These are phyloP conservation scores for Embiotoca jacksoni DNA, from an alignment of 2,113 vertebrate genomes.

Conservation along the genomic window DNA sequence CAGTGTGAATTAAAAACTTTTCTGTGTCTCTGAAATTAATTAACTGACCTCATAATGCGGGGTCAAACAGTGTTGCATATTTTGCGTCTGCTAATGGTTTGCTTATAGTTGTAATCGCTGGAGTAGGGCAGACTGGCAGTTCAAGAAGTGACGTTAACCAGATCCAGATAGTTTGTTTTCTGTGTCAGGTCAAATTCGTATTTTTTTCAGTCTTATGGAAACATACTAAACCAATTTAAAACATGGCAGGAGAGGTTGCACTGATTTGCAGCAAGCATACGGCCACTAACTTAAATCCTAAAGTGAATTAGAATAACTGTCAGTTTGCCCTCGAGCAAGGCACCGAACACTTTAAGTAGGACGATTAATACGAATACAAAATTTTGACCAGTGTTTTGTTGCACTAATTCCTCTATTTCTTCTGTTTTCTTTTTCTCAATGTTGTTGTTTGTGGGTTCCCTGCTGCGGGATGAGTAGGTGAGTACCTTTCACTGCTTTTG, in stretches of 20 bases:
- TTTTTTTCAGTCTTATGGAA: background rate
- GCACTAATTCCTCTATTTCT: conserved; percentile 10
- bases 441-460: conserved; percentile 6
- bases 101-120: conserved; percentile 1
- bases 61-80: background rate
- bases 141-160: conserved; percentile 15
- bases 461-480: conserved; percentile 29
- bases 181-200: background rate
- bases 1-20: background rate
- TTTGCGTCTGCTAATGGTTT: conserved; percentile 6
- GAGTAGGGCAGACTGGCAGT: background rate
- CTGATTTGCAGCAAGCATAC: background rate
- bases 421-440: background rate
- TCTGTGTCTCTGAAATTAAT: conserved; percentile 9
- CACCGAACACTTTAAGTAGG: too few species aligned
- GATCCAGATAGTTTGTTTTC: conserved; percentile 7
- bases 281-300: background rate
- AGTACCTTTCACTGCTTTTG: conserved; percentile 26
- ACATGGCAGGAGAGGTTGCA: background rate
- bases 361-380: too few species aligned
- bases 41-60: background rate
- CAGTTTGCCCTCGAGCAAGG: too few species aligned
- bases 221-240: conserved; percentile 10
- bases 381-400: background rate
- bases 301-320: background rate